Conservation (phyloP, 2,113 vertebrate species). For the Neogobius melanostomus region DNA sequence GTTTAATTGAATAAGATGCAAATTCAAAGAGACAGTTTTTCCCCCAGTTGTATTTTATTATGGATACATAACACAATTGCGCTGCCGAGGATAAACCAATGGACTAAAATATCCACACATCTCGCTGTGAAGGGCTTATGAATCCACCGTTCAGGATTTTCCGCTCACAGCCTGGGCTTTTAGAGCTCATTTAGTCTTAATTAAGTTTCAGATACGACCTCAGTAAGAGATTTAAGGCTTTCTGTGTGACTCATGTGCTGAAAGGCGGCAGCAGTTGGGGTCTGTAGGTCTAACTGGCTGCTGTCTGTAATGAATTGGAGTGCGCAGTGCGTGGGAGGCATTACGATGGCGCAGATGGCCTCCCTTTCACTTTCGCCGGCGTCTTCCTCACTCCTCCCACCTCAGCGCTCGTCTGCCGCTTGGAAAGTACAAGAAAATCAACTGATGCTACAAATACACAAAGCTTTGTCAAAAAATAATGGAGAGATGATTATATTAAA, state of each 20-base stretch:
- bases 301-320: constrained; percentile 33
- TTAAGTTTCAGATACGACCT: background rate
- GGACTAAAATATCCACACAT: background rate
- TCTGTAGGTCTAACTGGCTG: constrained; percentile 10
- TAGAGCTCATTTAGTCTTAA: background rate
- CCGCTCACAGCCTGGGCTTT: constrained; percentile 8
- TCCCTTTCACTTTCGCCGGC: constrained; percentile 36
- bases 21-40: background rate
- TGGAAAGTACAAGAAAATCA: constrained; percentile 20
- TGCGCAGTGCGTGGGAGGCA: constrained; percentile 48
- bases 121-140: background rate
- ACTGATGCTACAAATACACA: background rate
- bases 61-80: constrained; percentile 14
- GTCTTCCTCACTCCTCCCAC: constrained; percentile 53
- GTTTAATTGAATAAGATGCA: background rate
- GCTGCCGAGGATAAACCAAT: background rate
- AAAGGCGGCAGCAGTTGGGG: background rate
- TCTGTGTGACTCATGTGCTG: background rate
- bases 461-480: background rate
- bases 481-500: background rate
- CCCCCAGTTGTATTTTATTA: background rate
- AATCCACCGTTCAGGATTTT: constrained; percentile 18
- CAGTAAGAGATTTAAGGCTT: background rate
- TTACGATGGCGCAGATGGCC: constrained; percentile 60
- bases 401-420: constrained; percentile 42